Conservation (phyloP, 1,140 invertebrate genomes). For the Anthonomus grandis region DNA sequence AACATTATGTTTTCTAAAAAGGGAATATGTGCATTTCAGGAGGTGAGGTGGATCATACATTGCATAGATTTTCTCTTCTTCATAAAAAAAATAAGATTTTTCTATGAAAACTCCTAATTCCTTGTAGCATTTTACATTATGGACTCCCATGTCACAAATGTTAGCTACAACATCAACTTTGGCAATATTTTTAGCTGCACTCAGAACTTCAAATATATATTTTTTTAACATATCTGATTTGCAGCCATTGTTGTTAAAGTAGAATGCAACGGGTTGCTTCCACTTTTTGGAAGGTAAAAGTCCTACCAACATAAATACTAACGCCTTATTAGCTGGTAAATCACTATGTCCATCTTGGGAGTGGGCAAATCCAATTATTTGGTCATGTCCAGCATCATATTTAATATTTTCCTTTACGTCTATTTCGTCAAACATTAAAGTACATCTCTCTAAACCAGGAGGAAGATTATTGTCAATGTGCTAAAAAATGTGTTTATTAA, state of each 20-base stretch:
- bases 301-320: constrained; percentile 22
- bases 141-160: constrained; percentile 25
- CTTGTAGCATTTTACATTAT: constrained; percentile 11
- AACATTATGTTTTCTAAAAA: constrained; percentile 5
- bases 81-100: background rate
- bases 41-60: constrained; percentile 11
- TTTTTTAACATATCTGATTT: background rate
- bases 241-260: no score
- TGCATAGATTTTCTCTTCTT: background rate
- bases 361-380: no score
- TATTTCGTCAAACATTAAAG: constrained; percentile 4
- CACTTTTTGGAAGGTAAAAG: constrained; percentile 13
- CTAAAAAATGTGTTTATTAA: background rate
- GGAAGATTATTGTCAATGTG: background rate
- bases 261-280: constrained; percentile 20
- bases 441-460: background rate
- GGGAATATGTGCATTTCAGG: constrained; percentile 1
- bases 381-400: background rate
- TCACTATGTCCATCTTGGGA: no score
- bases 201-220: constrained; percentile 7
- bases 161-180: constrained; percentile 22
- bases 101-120: constrained; percentile 5
- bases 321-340: constrained; percentile 14
- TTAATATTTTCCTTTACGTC: no score
- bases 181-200: constrained; percentile 9